Percentiles rank a stretch among this genome's conserved stretches.
Conservation (phyloP, 2,888 invertebrate species). For the Microplitis manilae region DNA sequence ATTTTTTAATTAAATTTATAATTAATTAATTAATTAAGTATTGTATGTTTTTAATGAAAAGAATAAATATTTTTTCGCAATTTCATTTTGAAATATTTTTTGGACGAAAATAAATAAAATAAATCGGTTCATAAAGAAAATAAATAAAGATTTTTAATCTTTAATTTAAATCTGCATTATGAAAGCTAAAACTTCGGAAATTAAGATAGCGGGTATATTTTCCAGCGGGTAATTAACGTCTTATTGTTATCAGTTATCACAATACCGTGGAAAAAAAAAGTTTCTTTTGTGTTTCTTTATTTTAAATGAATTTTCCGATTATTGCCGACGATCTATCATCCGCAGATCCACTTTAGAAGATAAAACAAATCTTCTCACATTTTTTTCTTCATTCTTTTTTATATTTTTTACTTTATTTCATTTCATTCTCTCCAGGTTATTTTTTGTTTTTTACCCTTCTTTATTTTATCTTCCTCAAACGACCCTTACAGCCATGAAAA, state of each 20-base stretch:
- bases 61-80: too few species aligned
- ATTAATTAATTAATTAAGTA: too few species aligned
- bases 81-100: too few species aligned
- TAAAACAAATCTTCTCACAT: conserved; percentile 37
- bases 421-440: neutral
- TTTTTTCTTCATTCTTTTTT: neutral
- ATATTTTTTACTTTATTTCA: conserved; percentile 6
- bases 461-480: conserved; percentile 59
- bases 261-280: neutral
- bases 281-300: conserved; percentile 20
- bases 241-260: conserved; percentile 57
- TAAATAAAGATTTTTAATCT: neutral
- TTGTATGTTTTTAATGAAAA: too few species aligned
- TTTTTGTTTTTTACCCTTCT: conserved; percentile 50
- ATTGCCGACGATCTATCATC: conserved; percentile 48
- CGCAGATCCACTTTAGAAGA: conserved; percentile 42
- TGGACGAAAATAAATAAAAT: neutral
- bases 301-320: conserved; percentile 1
- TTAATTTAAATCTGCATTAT: neutral
- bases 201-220: conserved; percentile 41
- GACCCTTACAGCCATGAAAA: conserved; percentile 51
- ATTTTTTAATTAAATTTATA: too few species aligned
- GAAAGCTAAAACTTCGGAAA: neutral
- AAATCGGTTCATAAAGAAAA: neutral
- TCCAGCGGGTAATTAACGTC: conserved; percentile 60